Evolutionary conservation across 2,113 vertebrate genomes (phyloP).

Genomic region (Actenoides hombroni): DNA sequence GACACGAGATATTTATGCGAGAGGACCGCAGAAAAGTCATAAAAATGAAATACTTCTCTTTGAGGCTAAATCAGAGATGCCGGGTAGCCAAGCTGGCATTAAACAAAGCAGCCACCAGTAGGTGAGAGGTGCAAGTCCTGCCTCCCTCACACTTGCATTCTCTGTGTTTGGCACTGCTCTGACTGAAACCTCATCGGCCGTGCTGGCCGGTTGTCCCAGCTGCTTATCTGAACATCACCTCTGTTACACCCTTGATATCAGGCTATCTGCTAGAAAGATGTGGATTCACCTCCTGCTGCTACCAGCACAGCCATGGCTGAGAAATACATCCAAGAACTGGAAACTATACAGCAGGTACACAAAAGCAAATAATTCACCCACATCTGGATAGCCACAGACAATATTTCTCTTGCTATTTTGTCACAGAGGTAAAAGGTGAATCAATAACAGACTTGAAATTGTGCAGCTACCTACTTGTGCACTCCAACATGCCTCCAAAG

Average conservation of each 20-base stretch:
- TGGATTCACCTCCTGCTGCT: neutral
- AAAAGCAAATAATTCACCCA: rapidly evolving
- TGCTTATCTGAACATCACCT: neutral
- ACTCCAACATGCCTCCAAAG: neutral
- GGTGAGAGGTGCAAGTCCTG: neutral
- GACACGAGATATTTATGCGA: rapidly evolving
- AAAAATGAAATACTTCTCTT: neutral
- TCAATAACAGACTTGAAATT: neutral
- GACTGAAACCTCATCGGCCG: neutral
- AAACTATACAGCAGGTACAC: neutral
- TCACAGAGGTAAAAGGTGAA: neutral
- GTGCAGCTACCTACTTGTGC: neutral
- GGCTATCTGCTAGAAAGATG: neutral
- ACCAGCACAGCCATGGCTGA: neutral
- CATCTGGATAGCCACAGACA: neutral
- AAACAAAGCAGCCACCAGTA: neutral
- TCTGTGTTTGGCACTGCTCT: neutral
- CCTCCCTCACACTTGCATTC: neutral
- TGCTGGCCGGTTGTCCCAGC: rapidly evolving
- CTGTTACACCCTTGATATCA: rapidly evolving
- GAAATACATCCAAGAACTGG: neutral
- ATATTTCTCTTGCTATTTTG: neutral
- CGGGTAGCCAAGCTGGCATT: neutral
- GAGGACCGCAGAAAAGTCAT: neutral
- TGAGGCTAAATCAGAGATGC: neutral